Evolutionary conservation across 2,888 invertebrate genomes (phyloP), one percentile per base, ranked within the genome.

Genomic region (Brenthis ino): DNA sequence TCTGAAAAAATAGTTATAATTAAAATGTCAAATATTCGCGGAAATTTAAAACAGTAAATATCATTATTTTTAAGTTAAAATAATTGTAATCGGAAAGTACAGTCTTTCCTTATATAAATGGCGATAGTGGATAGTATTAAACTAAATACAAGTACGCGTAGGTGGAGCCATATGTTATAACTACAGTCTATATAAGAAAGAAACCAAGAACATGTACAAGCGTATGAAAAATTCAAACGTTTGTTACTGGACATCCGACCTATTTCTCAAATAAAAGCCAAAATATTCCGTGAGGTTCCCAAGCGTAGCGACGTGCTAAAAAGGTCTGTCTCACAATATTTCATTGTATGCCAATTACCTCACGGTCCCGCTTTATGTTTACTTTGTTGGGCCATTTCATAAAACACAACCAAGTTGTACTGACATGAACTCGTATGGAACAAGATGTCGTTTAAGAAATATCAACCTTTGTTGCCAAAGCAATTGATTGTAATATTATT

Each of bases 281-380:
- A 37, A 60, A 63, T 37, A 53, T 16, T 20, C 33, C 20, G 20
- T 43, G 16, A 43, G n/a, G 33, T 53, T 37, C 53, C 73, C 71
- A 76, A 75, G 74, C 71, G 67, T 69, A 65, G 72, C 74, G 72
- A 75, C 68, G 60, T 65, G 43, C 55, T 61, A 61, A 69, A 66
- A 66, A 69, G 68, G 68, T 69, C 69, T 70, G 72, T 72, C 74
- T 72, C 72, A 71, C 70, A 55, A 66, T 74, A 69, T 74, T 71
- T 72, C 68, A 73, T 75, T 74, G 75, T 76, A 74, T 74, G 67
- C 54, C 69, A 72, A 70, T 65, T 66, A 68, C 64, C 70, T 70
- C 61, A 50, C 65, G 66, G 53, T 37, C 57, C 56, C 61, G 37
- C 16, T 68, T 71, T 68, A 65, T 65, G 61, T 64, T 71, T 64